Conservation (phyloP, 1,140 invertebrate genomes). For the Megalonaias nervosa region DNA sequence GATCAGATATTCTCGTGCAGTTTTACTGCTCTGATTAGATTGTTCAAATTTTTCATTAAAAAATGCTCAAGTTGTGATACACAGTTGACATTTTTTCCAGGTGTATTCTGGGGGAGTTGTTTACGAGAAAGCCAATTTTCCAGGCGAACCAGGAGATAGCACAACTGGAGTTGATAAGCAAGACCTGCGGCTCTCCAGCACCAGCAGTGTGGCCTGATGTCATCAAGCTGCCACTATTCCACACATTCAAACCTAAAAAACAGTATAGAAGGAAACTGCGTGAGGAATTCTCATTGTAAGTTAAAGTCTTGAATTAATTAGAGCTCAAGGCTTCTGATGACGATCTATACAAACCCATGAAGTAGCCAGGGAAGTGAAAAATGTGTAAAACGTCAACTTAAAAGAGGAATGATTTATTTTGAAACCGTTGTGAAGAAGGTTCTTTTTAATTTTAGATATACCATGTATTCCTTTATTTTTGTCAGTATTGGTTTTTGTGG, state of each 20-base stretch:
- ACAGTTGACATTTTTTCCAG: slow-evolving; percentile 61
- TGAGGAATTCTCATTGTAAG: slow-evolving; percentile 83
- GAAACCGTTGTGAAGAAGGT: neutral
- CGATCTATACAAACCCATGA: neutral
- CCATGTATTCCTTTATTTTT: neutral
- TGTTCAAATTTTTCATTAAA: no score
- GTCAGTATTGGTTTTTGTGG: no score
- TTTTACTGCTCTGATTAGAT: no score
- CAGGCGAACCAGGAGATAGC: slow-evolving; percentile 94
- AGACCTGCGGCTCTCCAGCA: slow-evolving; percentile 95
- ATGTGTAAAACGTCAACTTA: neutral
- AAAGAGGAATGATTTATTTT: neutral
- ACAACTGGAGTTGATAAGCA: slow-evolving; percentile 95
- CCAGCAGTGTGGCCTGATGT: slow-evolving; percentile 99
- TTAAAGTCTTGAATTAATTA: slow-evolving; percentile 2
- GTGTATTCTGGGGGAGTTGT: slow-evolving; percentile 98
- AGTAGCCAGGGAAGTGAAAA: neutral
- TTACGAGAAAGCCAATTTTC: slow-evolving; percentile 96
- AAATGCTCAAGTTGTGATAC: neutral
- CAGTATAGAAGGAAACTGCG: slow-evolving; percentile 88
- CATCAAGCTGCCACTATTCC: slow-evolving; percentile 93
- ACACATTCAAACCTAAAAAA: slow-evolving; percentile 93
- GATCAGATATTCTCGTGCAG: no score
- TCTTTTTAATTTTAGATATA: neutral
- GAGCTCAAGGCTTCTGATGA: neutral